Conservation (phyloP, 2,113 vertebrate genomes). For the Hystrix brachyura region DNA sequence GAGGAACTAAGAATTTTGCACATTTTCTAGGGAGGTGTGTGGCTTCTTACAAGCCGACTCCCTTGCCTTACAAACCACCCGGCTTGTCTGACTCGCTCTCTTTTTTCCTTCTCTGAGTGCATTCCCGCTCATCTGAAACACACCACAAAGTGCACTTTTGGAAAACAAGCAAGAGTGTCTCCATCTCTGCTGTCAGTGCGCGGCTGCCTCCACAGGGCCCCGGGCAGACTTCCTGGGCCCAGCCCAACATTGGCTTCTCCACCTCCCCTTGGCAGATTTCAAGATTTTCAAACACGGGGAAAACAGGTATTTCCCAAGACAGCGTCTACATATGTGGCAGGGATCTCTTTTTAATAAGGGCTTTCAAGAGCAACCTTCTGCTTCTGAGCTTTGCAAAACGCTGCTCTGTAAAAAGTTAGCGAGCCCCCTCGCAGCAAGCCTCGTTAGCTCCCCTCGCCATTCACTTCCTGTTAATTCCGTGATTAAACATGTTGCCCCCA, state of each 20-base stretch:
- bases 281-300: slow-evolving; percentile 78
- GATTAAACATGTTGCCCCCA: slow-evolving; percentile 84
- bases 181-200: slow-evolving; percentile 40
- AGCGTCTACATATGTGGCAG: slow-evolving; percentile 67
- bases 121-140: background rate
- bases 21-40: fast-evolving
- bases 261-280: slow-evolving; percentile 78
- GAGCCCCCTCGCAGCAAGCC: slow-evolving; percentile 62
- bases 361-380: slow-evolving; percentile 82
- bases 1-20: background rate
- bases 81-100: background rate
- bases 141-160: background rate
- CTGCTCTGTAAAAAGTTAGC: slow-evolving; percentile 74
- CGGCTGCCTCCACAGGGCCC: background rate
- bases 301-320: slow-evolving; percentile 85
- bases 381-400: slow-evolving; percentile 80
- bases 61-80: background rate
- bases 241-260: slow-evolving; percentile 62
- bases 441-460: slow-evolving; percentile 66
- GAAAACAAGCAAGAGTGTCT: slow-evolving; percentile 51
- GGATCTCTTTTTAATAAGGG: slow-evolving; percentile 80
- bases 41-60: background rate
- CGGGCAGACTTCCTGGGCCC: slow-evolving; percentile 75
- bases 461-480: slow-evolving; percentile 76
- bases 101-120: background rate